phyloP scores from a whole-genome alignment of 2,888 invertebrate genomes.

The Heliothis peltigera region DNA sequence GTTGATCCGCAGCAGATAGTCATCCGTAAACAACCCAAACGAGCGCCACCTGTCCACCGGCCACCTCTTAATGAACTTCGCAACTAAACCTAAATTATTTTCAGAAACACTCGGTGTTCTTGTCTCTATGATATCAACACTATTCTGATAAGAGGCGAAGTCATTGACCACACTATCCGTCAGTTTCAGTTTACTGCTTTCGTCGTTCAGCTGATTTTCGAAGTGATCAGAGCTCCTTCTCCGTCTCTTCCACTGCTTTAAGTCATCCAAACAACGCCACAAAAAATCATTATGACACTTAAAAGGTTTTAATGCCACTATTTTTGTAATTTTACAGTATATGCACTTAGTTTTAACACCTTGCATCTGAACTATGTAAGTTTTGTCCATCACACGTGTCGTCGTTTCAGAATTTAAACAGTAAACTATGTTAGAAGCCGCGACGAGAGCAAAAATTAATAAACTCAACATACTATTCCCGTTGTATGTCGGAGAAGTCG shows the following conservation, averaged over 20 bases:
- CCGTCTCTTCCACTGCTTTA: slow-evolving; percentile 83
- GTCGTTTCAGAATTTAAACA: slow-evolving; percentile 70
- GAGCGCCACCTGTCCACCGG: slow-evolving; percentile 87
- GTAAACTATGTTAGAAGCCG: slow-evolving; percentile 71
- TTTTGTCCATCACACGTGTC: slow-evolving; percentile 57
- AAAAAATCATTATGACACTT: slow-evolving; percentile 75
- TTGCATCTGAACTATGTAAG: slow-evolving; percentile 58
- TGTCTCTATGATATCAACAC: slow-evolving; percentile 29
- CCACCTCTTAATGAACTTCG: slow-evolving; percentile 79
- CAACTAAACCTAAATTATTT: slow-evolving; percentile 61
- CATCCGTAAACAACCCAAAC: slow-evolving; percentile 89
- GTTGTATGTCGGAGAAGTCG: slow-evolving; percentile 54
- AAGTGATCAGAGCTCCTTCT: slow-evolving; percentile 70
- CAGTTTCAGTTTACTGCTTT: slow-evolving; percentile 38
- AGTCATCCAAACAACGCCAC: slow-evolving; percentile 73
- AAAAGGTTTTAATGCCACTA: slow-evolving; percentile 63
- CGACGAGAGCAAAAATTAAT: slow-evolving; percentile 71
- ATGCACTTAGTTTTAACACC: slow-evolving; percentile 62
- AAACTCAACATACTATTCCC: slow-evolving; percentile 70
- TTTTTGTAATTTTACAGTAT: slow-evolving; percentile 47
- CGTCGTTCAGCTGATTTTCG: slow-evolving; percentile 41
- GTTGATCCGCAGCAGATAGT: slow-evolving; percentile 90
- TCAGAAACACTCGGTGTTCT: slow-evolving; percentile 38
- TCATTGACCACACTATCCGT: slow-evolving; percentile 50
- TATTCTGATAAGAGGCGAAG: slow-evolving; percentile 42